phyloP scores from a whole-genome alignment of 1,140 invertebrate genomes.

The Daktulosphaira vitifoliae region DNA sequence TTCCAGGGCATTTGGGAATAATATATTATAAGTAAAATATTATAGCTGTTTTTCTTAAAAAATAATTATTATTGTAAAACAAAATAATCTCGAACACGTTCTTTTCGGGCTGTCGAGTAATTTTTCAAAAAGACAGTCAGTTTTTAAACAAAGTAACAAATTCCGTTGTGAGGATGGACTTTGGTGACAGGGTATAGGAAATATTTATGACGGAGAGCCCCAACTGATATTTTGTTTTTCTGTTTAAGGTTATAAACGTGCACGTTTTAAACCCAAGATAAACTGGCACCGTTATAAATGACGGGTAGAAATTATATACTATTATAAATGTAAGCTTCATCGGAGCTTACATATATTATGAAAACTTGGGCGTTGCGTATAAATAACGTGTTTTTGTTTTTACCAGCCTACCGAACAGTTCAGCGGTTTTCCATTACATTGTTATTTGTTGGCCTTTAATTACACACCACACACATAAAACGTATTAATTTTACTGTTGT shows the following conservation, averaged over 20 bases:
- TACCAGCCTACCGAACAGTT: no score
- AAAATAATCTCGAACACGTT: conserved; percentile 7
- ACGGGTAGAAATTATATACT: conserved; percentile 29
- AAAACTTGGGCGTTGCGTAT: conserved; percentile 25
- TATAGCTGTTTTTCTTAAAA: no score
- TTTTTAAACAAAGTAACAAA: conserved; percentile 21
- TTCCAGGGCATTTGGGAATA: no score
- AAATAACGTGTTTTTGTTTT: conserved; percentile 23
- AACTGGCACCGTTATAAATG: conserved; percentile 21
- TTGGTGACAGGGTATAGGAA: conserved; percentile 4
- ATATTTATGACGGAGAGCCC: conserved; percentile 25
- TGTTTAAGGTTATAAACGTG: conserved; percentile 33
- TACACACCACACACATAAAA: no score
- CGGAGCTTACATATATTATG: neutral
- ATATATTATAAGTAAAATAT: no score
- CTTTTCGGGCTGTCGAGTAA: conserved; percentile 17
- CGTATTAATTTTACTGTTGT: no score
- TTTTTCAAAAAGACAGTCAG: conserved; percentile 16
- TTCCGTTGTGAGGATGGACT: conserved; percentile 7
- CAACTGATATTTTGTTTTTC: conserved; percentile 29
- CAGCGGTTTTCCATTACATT: no score
- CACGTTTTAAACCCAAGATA: conserved; percentile 29
- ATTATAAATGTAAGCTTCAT: conserved; percentile 21
- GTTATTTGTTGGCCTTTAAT: no score
- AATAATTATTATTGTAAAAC: conserved; percentile 29